A percentile compares a stretch with the other conserved stretches of the same genome.
Evolutionary conservation across 2,113 vertebrate species (phyloP).

Genomic region (Ia io): DNA sequence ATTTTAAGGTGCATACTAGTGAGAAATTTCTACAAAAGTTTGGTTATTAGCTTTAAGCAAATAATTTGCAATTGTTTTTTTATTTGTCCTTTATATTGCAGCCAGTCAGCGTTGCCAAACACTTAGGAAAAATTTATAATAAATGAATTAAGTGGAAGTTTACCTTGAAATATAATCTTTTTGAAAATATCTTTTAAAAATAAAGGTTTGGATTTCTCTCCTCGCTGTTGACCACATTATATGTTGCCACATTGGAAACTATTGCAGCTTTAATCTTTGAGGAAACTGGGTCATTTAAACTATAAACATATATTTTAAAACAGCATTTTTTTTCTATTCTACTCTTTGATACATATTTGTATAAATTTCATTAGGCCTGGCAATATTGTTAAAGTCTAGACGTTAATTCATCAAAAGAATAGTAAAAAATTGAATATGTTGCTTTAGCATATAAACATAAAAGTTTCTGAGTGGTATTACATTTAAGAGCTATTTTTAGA

Average conservation of each 20-base stretch:
- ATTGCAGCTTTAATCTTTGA: conserved; percentile 52
- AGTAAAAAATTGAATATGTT: conserved; percentile 56
- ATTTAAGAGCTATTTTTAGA: conserved; percentile 59
- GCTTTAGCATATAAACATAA: conserved; percentile 25
- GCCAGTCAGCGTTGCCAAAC: conserved; percentile 5
- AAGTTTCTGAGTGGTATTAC: conserved; percentile 44
- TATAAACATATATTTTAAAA: neutral
- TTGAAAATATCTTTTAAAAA: conserved; percentile 12
- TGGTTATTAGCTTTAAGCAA: conserved; percentile 43
- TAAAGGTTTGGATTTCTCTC: conserved; percentile 1
- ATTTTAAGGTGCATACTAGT: neutral
- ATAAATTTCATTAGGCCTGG: conserved; percentile 56
- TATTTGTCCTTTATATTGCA: conserved; percentile 56
- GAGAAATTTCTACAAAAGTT: conserved; percentile 45
- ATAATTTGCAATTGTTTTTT: conserved; percentile 42
- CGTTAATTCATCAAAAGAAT: conserved; percentile 62
- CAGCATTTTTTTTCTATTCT: conserved; percentile 23
- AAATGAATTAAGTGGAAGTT: conserved; percentile 54
- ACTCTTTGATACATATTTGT: neutral
- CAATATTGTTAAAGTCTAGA: conserved; percentile 38
- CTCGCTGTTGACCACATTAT: neutral
- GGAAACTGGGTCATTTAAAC: neutral
- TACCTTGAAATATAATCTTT: conserved; percentile 56
- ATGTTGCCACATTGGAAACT: neutral
- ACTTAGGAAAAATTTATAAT: conserved; percentile 56